Conservation (phyloP, 2,797 vertebrate species). For the Neoniphon sammara region DNA sequence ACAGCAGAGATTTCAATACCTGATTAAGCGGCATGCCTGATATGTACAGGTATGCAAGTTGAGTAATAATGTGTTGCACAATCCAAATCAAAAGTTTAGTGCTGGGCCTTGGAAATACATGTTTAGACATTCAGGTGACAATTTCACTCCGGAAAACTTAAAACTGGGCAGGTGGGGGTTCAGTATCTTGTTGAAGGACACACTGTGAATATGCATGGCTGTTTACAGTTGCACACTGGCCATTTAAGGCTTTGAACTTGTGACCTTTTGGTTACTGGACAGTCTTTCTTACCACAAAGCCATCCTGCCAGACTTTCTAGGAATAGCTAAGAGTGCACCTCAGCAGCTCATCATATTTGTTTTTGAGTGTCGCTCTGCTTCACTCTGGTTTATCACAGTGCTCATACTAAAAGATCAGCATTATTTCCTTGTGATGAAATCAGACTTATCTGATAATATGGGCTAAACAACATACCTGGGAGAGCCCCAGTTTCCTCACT, state of each 20-base stretch:
- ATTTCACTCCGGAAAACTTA: neutral
- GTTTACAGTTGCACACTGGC: neutral
- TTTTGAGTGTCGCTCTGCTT: neutral
- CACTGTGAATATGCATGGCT: slow-evolving; percentile 5
- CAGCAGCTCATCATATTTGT: too few relatives aligned
- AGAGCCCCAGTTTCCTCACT: too few relatives aligned
- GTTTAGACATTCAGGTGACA: slow-evolving; percentile 18
- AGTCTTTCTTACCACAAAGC: neutral
- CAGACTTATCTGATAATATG: neutral
- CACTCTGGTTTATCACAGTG: too few relatives aligned
- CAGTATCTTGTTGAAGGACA: slow-evolving; percentile 49
- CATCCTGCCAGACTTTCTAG: neutral
- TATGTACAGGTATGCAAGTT: too few relatives aligned
- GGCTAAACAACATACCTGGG: neutral
- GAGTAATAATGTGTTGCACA: neutral
- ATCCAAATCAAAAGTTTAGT: too few relatives aligned
- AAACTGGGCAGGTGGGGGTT: slow-evolving; percentile 4
- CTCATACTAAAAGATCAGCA: too few relatives aligned
- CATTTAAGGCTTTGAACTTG: neutral
- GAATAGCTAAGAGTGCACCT: neutral
- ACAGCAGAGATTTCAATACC: neutral
- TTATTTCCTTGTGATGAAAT: too few relatives aligned
- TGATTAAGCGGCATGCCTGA: neutral
- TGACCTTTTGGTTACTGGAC: neutral
- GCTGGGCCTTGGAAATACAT: slow-evolving; percentile 10